A percentile compares a stretch with the other conserved stretches of the same genome.
Evolutionary conservation across 1,140 invertebrate genomes (phyloP).

Genomic region (Drosophila sp.): DNA sequence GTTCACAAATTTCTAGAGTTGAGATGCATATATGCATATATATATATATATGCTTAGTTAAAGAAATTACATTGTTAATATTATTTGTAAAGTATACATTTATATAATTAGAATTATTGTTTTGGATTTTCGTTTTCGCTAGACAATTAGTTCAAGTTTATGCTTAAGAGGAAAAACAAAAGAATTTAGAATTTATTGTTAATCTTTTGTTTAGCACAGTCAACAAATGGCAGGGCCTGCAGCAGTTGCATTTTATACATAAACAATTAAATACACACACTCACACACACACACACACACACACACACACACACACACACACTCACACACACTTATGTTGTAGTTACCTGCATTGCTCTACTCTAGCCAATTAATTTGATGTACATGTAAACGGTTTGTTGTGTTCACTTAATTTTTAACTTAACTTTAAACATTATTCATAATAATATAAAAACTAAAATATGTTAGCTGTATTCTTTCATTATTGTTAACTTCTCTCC

Average conservation of each 20-base stretch:
- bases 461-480: conserved; percentile 37
- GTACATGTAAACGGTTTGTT: conserved; percentile 78
- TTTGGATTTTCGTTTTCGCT: not conserved
- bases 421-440: conserved; percentile 37
- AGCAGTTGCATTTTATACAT: conserved; percentile 63
- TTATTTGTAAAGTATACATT: conserved; percentile 4
- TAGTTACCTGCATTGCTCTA: conserved; percentile 56
- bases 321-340: conserved; percentile 41
- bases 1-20: conserved; percentile 61
- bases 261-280: conserved; percentile 12
- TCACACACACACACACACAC: conserved; percentile 32
- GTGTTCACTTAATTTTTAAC: conserved; percentile 72
- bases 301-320: conserved; percentile 34
- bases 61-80: conserved; percentile 7
- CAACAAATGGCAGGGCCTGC: conserved; percentile 46
- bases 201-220: conserved; percentile 50
- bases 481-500: conserved; percentile 14
- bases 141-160: not conserved
- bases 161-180: not conserved
- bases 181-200: conserved; percentile 44
- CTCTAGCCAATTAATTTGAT: conserved; percentile 72
- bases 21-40: not conserved
- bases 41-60: no score
- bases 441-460: conserved; percentile 3
- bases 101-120: conserved; percentile 8